Conservation (phyloP, 64 coral and sea anemone genomes). For the Actinia tenebrosa region DNA sequence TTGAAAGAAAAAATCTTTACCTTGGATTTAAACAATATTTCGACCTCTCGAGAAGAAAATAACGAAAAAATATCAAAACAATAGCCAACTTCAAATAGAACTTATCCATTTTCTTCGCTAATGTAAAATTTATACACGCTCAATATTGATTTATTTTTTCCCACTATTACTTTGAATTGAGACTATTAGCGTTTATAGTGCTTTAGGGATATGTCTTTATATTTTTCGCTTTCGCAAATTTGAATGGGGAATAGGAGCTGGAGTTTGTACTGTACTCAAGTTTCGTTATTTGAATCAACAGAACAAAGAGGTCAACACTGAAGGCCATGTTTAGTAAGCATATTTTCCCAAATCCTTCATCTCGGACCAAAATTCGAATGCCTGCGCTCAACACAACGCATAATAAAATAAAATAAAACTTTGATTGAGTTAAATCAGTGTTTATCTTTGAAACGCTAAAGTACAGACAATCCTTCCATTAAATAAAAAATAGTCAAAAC, state of each 20-base stretch:
- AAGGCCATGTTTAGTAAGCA: neutral
- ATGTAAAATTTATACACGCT: neutral
- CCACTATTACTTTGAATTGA: neutral
- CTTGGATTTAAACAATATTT: neutral
- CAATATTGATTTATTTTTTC: neutral
- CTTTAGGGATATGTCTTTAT: neutral
- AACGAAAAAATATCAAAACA: neutral
- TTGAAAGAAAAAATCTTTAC: neutral
- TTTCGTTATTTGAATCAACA: slow-evolving; percentile 9
- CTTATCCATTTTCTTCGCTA: neutral
- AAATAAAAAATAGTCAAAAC: neutral
- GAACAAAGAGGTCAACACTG: slow-evolving; percentile 6
- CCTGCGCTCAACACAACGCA: neutral
- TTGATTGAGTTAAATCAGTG: neutral
- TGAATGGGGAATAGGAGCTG: neutral
- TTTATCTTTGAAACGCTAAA: neutral
- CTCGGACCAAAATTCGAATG: neutral
- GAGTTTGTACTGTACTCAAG: neutral
- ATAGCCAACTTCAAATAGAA: neutral
- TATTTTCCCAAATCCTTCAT: neutral
- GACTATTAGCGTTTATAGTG: neutral
- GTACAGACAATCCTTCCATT: neutral
- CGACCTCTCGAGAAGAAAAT: neutral
- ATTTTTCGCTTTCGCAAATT: neutral
- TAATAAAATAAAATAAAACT: slow-evolving; percentile 6